Percentiles rank a stretch among this genome's conserved stretches.
phyloP scores from a whole-genome alignment of 1,140 invertebrate genomes.

The Bombyx mandarina region DNA sequence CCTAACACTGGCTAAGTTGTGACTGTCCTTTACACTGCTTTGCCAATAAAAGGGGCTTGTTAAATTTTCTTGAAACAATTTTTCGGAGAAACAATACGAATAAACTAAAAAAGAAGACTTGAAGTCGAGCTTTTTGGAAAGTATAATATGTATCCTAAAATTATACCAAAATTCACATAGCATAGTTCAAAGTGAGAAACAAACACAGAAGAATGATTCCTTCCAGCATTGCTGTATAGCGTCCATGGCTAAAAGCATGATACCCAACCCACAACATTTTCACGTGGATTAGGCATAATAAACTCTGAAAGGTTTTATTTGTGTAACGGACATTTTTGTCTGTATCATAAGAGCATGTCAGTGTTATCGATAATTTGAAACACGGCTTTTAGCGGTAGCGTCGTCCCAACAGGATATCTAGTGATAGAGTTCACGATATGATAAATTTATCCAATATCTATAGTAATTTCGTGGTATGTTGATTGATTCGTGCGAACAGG shows the following conservation, averaged over 20 bases:
- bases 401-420: background rate
- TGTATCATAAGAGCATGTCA: conserved; percentile 10
- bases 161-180: too few species aligned
- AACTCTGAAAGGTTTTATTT: conserved; percentile 44
- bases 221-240: too few species aligned
- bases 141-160: too few species aligned
- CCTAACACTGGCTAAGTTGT: too few species aligned
- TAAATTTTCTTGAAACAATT: background rate
- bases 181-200: too few species aligned
- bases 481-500: background rate
- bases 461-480: background rate
- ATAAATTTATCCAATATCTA: too few species aligned
- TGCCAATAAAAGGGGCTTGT: background rate
- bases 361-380: conserved; percentile 8
- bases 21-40: too few species aligned
- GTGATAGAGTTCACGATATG: too few species aligned
- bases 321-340: conserved; percentile 37
- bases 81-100: background rate
- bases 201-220: too few species aligned
- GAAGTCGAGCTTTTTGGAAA: too few species aligned
- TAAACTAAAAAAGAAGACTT: too few species aligned
- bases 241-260: too few species aligned
- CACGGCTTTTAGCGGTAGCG: conserved; percentile 5
- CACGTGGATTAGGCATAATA: conserved; percentile 33
- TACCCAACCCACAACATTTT: conserved; percentile 21